phyloP scores from a whole-genome alignment of 2,888 invertebrate genomes.

The Lypha dubia region DNA sequence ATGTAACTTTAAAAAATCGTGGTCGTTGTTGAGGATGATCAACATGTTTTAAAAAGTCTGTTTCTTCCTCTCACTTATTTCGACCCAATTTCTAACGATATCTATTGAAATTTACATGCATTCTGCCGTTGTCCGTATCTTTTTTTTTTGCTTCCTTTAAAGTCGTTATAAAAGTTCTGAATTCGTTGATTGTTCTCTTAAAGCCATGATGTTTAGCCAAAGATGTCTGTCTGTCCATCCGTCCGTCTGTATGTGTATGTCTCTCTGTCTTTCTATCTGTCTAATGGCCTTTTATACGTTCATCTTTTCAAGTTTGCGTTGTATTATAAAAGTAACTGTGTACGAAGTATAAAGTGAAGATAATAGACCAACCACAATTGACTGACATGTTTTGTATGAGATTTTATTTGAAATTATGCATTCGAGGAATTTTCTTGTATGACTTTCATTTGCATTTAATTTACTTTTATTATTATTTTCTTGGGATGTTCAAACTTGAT shows the following conservation, averaged over 20 bases:
- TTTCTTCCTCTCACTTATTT: slow-evolving; percentile 64
- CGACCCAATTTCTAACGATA: slow-evolving; percentile 73
- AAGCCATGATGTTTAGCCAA: slow-evolving; percentile 27
- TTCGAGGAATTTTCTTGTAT: slow-evolving; percentile 79
- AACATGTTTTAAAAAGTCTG: slow-evolving; percentile 35
- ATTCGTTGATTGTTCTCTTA: slow-evolving; percentile 44
- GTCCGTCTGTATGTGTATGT: neutral
- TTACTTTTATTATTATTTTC: slow-evolving; percentile 73
- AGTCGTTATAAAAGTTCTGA: slow-evolving; percentile 50
- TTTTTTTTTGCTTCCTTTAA: slow-evolving; percentile 1
- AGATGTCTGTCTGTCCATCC: neutral
- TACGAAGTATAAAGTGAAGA: slow-evolving; percentile 33
- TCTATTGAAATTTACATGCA: slow-evolving; percentile 70
- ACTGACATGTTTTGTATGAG: slow-evolving; percentile 48
- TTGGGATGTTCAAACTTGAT: slow-evolving; percentile 60
- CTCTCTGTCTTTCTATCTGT: slow-evolving; percentile 3
- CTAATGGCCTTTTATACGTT: slow-evolving; percentile 54
- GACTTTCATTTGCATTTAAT: slow-evolving; percentile 82
- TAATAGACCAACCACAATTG: slow-evolving; percentile 52
- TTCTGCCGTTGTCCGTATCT: neutral
- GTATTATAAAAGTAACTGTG: slow-evolving; percentile 3
- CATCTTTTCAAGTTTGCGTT: slow-evolving; percentile 33
- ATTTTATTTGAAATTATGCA: slow-evolving; percentile 76
- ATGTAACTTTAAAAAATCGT: slow-evolving; percentile 1
- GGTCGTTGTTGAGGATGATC: slow-evolving; percentile 46